Evolutionary conservation across 2,113 vertebrate genomes (phyloP).

Genomic region (Apodemus speciosus): DNA sequence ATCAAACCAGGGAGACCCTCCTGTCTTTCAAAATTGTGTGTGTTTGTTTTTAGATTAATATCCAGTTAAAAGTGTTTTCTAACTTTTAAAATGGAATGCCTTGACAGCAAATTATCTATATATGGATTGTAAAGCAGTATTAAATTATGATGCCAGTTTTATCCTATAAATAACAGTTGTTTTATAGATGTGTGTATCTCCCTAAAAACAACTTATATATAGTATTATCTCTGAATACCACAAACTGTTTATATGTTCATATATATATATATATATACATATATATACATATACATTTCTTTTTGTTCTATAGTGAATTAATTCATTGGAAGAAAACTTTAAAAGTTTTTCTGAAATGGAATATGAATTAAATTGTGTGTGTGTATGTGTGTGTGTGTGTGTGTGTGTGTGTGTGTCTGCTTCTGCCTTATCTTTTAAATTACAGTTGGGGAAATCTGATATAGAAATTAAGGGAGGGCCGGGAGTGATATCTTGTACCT

Average conservation of each 20-base stretch:
- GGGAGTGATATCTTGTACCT: not conserved
- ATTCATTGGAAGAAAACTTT: slow-evolving; percentile 12
- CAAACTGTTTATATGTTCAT: not conserved
- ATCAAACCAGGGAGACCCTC: not conserved
- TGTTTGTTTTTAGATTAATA: slow-evolving; percentile 51
- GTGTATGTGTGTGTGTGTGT: not conserved
- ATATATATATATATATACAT: not conserved
- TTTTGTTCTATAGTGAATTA: slow-evolving; percentile 35
- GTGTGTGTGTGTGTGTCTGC: not conserved
- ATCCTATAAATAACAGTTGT: slow-evolving; percentile 20
- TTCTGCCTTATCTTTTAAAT: slow-evolving; percentile 30
- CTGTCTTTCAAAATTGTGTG: slow-evolving; percentile 24
- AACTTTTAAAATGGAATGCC: slow-evolving; percentile 56
- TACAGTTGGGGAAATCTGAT: slow-evolving; percentile 27
- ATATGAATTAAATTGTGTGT: slow-evolving; percentile 31
- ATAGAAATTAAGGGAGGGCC: not conserved
- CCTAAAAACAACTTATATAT: not conserved
- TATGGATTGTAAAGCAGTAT: slow-evolving; percentile 18
- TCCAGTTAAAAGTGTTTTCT: slow-evolving; percentile 54
- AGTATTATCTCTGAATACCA: slow-evolving; percentile 40
- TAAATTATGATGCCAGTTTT: slow-evolving; percentile 50
- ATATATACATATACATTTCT: no score
- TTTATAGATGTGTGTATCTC: not conserved
- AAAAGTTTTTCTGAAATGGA: slow-evolving; percentile 31
- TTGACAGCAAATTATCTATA: slow-evolving; percentile 50